A percentile compares a stretch with the other conserved stretches of the same genome.
Conservation (phyloP, 2,888 invertebrate species). For the Melanophora roralis region DNA sequence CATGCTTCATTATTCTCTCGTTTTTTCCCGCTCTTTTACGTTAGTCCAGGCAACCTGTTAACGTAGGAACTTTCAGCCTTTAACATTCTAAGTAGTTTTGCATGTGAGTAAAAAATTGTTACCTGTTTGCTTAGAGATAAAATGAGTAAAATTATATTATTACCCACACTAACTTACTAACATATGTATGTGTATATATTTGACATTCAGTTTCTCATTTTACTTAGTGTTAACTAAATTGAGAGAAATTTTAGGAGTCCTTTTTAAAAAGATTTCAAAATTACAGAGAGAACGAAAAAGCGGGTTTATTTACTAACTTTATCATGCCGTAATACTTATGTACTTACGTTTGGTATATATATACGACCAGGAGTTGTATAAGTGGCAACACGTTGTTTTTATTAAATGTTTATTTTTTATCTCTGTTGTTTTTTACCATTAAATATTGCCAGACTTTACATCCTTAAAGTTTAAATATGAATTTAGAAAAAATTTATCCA, state of each 20-base stretch:
- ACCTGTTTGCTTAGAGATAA: background rate
- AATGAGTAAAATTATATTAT: background rate
- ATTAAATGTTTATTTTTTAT: background rate
- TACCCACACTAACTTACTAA: background rate
- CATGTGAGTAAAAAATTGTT: background rate
- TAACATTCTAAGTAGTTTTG: background rate
- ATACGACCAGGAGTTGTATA: background rate
- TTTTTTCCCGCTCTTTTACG: background rate
- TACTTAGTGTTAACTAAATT: background rate
- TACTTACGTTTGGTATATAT: background rate
- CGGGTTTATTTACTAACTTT: background rate
- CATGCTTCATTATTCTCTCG: background rate
- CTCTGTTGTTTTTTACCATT: background rate
- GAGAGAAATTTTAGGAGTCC: background rate
- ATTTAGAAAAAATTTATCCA: no score
- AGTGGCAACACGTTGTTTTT: slow-evolving; percentile 25
- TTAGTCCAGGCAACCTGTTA: slow-evolving; percentile 51
- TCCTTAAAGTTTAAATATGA: no score
- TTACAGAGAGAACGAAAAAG: background rate
- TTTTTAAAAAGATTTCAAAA: background rate
- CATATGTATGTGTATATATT: no score
- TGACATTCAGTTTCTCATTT: no score
- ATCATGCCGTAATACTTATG: background rate
- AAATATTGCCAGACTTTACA: background rate
- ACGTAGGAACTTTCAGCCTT: background rate